A percentile compares a stretch with the other conserved stretches of the same genome.
Evolutionary conservation across 1,140 invertebrate genomes (phyloP).

Genomic region (Danaus melanippus): DNA sequence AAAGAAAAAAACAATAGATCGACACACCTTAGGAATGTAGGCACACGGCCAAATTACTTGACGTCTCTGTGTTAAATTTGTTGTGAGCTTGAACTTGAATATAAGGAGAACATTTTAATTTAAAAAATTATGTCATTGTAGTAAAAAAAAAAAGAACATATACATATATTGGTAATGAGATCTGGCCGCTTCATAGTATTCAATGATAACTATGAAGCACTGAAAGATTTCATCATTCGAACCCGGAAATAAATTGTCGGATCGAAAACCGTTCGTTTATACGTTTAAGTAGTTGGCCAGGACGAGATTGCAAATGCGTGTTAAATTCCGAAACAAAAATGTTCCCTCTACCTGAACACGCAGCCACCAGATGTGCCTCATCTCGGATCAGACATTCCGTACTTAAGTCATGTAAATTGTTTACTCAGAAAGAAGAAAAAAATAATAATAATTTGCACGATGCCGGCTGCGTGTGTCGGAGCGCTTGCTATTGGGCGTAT

Average conservation of each 20-base stretch:
- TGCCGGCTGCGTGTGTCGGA: slow-evolving; percentile 27
- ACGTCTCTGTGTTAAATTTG: slow-evolving; percentile 16
- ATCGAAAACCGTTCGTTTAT: slow-evolving; percentile 18
- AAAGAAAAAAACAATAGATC: slow-evolving; percentile 36
- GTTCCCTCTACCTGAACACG: slow-evolving; percentile 53
- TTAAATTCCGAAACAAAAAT: slow-evolving; percentile 66
- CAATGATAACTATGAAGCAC: no score
- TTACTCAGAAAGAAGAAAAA: slow-evolving; percentile 67
- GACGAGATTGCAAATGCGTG: slow-evolving; percentile 62
- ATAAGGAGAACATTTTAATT: slow-evolving; percentile 4
- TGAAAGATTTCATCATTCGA: no score
- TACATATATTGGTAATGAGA: no score
- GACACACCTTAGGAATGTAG: slow-evolving; percentile 45
- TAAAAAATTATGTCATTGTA: no score
- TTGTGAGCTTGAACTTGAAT: slow-evolving; percentile 21
- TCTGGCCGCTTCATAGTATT: no score
- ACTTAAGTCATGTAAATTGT: slow-evolving; percentile 56
- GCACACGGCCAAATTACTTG: slow-evolving; percentile 51
- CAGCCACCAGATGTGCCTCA: slow-evolving; percentile 44
- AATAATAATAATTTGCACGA: slow-evolving; percentile 43
- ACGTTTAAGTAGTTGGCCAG: slow-evolving; percentile 24
- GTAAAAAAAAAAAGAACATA: no score
- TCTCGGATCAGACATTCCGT: slow-evolving; percentile 31
- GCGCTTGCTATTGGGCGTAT: slow-evolving; percentile 50
- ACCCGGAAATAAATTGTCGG: neutral